Evolutionary conservation across 2,888 invertebrate genomes (phyloP), one percentile per base, ranked within the genome.

Genomic region (Conus canariensis): DNA sequence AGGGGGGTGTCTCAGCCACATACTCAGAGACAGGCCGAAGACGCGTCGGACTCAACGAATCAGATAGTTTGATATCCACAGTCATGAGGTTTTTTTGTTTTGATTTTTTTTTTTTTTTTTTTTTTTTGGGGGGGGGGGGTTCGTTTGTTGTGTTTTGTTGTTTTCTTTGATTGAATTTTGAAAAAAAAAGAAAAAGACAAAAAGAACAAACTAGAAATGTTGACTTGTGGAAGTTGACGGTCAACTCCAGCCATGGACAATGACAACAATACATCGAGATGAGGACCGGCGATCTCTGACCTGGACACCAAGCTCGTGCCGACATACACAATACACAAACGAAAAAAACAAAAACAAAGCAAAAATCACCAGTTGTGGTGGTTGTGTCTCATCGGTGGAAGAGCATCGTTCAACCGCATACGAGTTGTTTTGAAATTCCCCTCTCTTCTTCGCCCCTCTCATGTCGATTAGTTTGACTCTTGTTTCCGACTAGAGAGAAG

Each of bases 1-100:
- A 77, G 77, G 30, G 77, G 30, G 77, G 30, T 30, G 30, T 12
- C 77, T 80, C 82, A 22, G 16, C 82, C n/a, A 58, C 82, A 56
- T 22, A 83, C 82, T 58, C 82, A 83, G 58, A 83, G 82, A 83
- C 82, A 9, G 9, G 7, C 56, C 2, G 82, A 83, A 10, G 82
- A 83, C 82, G 86, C 60, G 16, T 86, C 86, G 86, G 86, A 86
- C 86, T 67, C 86, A 86, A 86, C 86, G 86, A 86, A 86, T 86
- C 59, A 59, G 60, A 60, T 67, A 67, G 86, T 86, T 86, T 86
- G 86, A 86, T 86, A 86, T 19, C 9, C 6, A 25, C 14, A 85
- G 58, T 83, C 58, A 83, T 56, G 58, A 30, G 6, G 1, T 58
- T 58, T 8, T 22, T 22, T 83, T 83, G 0, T 19, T 14, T 83